Conservation (phyloP, 2,797 vertebrate genomes). For the Rallus crepitans region DNA sequence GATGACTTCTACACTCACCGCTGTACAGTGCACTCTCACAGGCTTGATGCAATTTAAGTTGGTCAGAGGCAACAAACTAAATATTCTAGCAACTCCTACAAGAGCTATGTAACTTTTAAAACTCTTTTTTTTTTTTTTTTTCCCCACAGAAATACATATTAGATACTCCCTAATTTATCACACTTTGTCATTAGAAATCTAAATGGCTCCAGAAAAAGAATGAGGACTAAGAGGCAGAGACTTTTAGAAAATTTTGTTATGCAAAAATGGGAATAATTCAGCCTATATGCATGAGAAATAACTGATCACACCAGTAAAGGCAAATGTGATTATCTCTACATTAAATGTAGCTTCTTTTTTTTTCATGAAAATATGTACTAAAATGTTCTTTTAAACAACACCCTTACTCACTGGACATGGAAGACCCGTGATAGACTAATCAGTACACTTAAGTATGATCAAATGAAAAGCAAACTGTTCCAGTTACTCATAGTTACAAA, state of each 20-base stretch:
- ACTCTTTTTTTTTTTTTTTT: not conserved
- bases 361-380: not conserved
- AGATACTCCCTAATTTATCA: not conserved
- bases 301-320: not conserved
- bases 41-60: not conserved
- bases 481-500: fast-evolving
- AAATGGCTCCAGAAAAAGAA: not conserved
- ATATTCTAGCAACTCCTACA: not conserved
- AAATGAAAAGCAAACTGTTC: not conserved
- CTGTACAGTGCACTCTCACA: not conserved
- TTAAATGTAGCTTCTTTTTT: not conserved
- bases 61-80: not conserved
- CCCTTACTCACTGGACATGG: not conserved
- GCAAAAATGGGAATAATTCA: not conserved
- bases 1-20: not conserved
- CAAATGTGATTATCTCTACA: not conserved
- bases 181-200: not conserved
- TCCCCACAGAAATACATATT: not conserved
- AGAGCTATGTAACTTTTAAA: not conserved
- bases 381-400: not conserved
- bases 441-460: not conserved
- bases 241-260: not conserved
- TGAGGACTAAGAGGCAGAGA: not conserved
- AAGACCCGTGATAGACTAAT: not conserved
- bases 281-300: not conserved